phyloP scores from a whole-genome alignment of 2,888 invertebrate genomes.

The Gymnosoma rotundatum region DNA sequence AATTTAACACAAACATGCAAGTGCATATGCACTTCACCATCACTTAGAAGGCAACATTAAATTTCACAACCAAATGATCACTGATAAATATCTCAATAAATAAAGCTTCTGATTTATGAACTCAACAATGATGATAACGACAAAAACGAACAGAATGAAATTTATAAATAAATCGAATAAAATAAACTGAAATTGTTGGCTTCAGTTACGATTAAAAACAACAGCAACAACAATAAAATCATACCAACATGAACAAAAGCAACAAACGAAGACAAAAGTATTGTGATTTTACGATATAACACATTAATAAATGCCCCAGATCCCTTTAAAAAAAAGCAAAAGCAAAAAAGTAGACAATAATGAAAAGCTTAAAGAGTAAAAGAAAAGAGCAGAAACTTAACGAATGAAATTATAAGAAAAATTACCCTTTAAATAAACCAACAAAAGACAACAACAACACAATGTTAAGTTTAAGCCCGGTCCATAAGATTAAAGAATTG shows the following conservation, averaged over 20 bases:
- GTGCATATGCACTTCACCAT: constrained; percentile 50
- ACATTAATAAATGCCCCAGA: constrained; percentile 68
- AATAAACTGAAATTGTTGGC: constrained; percentile 41
- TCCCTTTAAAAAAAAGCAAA: constrained; percentile 45
- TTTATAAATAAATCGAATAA: constrained; percentile 57
- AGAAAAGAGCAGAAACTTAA: constrained; percentile 24
- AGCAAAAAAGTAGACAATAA: constrained; percentile 39
- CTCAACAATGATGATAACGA: constrained; percentile 67
- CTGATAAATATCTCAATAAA: constrained; percentile 71
- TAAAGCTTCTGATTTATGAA: constrained; percentile 71
- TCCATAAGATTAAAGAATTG: constrained; percentile 23
- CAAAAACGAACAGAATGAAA: constrained; percentile 48
- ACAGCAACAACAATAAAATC: not conserved
- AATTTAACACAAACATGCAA: constrained; percentile 45
- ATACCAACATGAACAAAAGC: constrained; percentile 24
- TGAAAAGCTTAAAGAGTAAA: constrained; percentile 27
- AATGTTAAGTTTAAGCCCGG: constrained; percentile 41
- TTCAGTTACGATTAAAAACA: constrained; percentile 1
- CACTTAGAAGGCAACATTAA: constrained; percentile 60
- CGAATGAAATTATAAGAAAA: constrained; percentile 65
- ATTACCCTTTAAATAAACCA: constrained; percentile 50
- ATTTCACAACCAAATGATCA: constrained; percentile 69
- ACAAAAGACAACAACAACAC: constrained; percentile 28
- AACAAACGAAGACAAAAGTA: constrained; percentile 54
- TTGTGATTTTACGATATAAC: constrained; percentile 68